Percentiles rank a stretch among this genome's conserved stretches.
These are phyloP conservation scores for Pangasianodon gigas DNA, from an alignment of 2,113 vertebrate genomes.

Conservation along the genomic window DNA sequence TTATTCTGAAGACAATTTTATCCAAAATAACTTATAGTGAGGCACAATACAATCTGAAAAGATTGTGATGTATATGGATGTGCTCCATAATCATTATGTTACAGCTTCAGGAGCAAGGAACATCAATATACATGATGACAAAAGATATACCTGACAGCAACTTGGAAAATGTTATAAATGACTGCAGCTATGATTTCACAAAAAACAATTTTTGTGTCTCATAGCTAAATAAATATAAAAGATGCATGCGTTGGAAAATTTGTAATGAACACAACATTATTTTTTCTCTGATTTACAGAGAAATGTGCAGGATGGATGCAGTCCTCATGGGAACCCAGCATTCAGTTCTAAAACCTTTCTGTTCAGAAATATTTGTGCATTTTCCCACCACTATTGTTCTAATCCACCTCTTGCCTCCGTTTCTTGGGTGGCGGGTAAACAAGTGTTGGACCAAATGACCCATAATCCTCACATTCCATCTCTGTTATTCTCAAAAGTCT, in stretches of 20 bases:
- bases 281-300: neutral
- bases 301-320: neutral
- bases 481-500: slow-evolving; percentile 66
- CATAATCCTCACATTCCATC: slow-evolving; percentile 60
- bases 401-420: slow-evolving; percentile 27
- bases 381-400: slow-evolving; percentile 18
- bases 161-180: neutral
- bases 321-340: slow-evolving; percentile 15
- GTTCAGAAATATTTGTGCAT: slow-evolving; percentile 1
- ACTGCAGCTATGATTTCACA: neutral
- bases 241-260: neutral
- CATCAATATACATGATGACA: neutral
- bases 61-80: neutral
- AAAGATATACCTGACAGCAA: neutral
- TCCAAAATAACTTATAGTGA: neutral
- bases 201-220: neutral
- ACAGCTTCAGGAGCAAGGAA: neutral
- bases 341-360: neutral
- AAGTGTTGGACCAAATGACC: slow-evolving; percentile 64
- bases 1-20: neutral
- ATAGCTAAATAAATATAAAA: slow-evolving; percentile 5
- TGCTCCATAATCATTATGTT: neutral
- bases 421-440: slow-evolving; percentile 63
- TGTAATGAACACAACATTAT: neutral
- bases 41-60: neutral